These are phyloP conservation scores for Pristionchus pacificus DNA, from an alignment of 1,140 invertebrate genomes.

Conservation along the genomic window DNA sequence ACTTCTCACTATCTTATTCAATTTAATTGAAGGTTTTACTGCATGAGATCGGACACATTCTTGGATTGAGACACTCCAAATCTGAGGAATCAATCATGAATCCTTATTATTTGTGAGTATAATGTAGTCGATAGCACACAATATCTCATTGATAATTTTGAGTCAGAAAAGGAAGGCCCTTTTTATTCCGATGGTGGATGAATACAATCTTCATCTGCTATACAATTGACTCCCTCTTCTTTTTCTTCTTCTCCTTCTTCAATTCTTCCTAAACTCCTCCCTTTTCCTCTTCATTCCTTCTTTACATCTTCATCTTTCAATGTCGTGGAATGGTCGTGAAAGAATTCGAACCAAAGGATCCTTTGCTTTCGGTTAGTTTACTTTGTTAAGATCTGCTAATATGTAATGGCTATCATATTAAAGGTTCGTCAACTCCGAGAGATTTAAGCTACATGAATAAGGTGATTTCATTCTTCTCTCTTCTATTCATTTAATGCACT, in stretches of 20 bases:
- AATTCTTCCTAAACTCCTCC: not conserved
- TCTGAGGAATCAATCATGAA: not conserved
- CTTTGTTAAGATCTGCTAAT: too few relatives aligned
- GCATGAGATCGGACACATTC: not conserved
- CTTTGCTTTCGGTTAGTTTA: constrained; percentile 32
- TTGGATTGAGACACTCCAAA: not conserved
- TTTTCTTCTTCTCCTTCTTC: constrained; percentile 1
- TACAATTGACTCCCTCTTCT: not conserved
- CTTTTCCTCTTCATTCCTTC: constrained; percentile 1
- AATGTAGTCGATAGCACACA: too few relatives aligned
- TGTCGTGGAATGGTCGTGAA: constrained; percentile 25
- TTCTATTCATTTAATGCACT: not conserved
- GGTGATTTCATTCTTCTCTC: constrained; percentile 10
- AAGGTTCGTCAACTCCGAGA: constrained; percentile 27
- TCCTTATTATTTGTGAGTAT: not conserved
- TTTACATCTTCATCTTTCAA: constrained; percentile 13
- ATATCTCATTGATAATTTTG: too few relatives aligned
- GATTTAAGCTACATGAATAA: constrained; percentile 32
- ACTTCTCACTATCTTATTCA: not conserved
- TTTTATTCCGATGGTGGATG: too few relatives aligned
- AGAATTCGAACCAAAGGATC: constrained; percentile 12
- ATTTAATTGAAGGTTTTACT: not conserved
- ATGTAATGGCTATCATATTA: too few relatives aligned
- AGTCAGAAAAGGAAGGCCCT: too few relatives aligned
- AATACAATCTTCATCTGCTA: constrained; percentile 16